Evolutionary conservation across 2,888 invertebrate genomes (phyloP).

Genomic region (Sesamia inferens): DNA sequence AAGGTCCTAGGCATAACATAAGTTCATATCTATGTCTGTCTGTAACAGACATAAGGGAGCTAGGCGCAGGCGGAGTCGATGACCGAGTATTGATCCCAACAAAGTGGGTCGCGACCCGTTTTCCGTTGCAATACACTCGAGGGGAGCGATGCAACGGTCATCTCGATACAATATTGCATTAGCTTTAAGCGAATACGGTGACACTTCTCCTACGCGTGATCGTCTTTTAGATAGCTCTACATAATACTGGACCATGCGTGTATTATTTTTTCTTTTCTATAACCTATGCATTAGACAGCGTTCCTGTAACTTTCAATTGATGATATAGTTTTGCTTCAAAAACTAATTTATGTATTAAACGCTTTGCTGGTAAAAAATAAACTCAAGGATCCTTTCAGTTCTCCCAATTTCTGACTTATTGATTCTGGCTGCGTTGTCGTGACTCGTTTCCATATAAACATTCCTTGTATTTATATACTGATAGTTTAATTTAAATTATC

Average conservation of each 20-base stretch:
- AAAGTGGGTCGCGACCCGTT: slow-evolving; percentile 88
- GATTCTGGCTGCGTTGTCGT: slow-evolving; percentile 23
- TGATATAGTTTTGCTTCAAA: slow-evolving; percentile 3
- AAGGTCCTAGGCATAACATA: slow-evolving; percentile 32
- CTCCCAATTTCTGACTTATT: slow-evolving; percentile 23
- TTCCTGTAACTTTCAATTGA: not conserved
- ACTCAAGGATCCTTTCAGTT: slow-evolving; percentile 6
- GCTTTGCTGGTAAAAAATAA: not conserved
- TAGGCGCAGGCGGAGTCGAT: slow-evolving; percentile 85
- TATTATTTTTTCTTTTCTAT: not conserved
- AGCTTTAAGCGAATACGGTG: slow-evolving; percentile 46
- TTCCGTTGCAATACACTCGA: slow-evolving; percentile 84
- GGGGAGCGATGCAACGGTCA: slow-evolving; percentile 77
- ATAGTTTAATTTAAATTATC: slow-evolving; percentile 13
- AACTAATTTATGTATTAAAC: not conserved
- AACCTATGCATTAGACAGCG: not conserved
- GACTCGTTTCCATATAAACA: slow-evolving; percentile 18
- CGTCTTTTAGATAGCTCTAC: slow-evolving; percentile 2
- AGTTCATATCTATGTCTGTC: slow-evolving; percentile 60
- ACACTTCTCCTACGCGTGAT: slow-evolving; percentile 16
- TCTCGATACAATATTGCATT: slow-evolving; percentile 58
- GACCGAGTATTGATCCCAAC: slow-evolving; percentile 89
- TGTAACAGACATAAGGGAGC: slow-evolving; percentile 72
- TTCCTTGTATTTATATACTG: slow-evolving; percentile 39
- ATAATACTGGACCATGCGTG: not conserved